Evolutionary conservation across 2,113 vertebrate genomes (phyloP).

Genomic region (Sebastes schlegelii): DNA sequence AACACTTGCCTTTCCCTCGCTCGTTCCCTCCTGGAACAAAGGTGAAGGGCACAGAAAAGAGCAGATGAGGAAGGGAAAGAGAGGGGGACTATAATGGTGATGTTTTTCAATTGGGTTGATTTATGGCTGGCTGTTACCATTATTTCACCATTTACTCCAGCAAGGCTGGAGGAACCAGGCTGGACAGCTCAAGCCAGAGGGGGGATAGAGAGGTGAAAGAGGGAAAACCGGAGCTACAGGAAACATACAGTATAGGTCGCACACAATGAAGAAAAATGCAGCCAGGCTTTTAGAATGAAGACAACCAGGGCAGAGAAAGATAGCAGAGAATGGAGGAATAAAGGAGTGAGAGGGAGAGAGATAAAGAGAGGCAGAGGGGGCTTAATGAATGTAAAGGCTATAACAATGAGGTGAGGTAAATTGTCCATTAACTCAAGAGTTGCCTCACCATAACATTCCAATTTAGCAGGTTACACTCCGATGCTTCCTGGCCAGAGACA

Average conservation of each 20-base stretch:
- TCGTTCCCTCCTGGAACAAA: conserved; percentile 61
- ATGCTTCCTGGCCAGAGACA: conserved; percentile 69
- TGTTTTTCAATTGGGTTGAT: conserved; percentile 80
- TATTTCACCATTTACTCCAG: conserved; percentile 73
- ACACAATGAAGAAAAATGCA: conserved; percentile 33
- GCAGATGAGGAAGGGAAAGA: conserved; percentile 57
- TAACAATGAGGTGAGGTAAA: conserved; percentile 77
- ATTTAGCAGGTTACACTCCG: conserved; percentile 79
- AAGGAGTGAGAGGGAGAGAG: conserved; percentile 48
- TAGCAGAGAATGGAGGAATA: conserved; percentile 32
- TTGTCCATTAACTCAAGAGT: conserved; percentile 79
- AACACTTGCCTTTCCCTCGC: conserved; percentile 48
- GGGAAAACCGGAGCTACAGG: conserved; percentile 30
- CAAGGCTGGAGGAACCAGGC: conserved; percentile 47
- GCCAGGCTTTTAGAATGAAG: conserved; percentile 55
- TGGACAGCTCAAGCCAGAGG: conserved; percentile 48
- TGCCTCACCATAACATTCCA: conserved; percentile 74
- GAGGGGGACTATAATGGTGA: conserved; percentile 60
- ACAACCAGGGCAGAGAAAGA: conserved; percentile 42
- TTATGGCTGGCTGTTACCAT: conserved; percentile 73
- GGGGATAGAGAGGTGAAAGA: not conserved
- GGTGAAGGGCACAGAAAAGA: conserved; percentile 76
- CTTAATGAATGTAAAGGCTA: conserved; percentile 76
- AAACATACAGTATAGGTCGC: conserved; percentile 1
- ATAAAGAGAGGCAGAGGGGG: conserved; percentile 44